A percentile compares a stretch with the other conserved stretches of the same genome.
phyloP scores from a whole-genome alignment of 2,113 vertebrate species.

The Canis aureus region DNA sequence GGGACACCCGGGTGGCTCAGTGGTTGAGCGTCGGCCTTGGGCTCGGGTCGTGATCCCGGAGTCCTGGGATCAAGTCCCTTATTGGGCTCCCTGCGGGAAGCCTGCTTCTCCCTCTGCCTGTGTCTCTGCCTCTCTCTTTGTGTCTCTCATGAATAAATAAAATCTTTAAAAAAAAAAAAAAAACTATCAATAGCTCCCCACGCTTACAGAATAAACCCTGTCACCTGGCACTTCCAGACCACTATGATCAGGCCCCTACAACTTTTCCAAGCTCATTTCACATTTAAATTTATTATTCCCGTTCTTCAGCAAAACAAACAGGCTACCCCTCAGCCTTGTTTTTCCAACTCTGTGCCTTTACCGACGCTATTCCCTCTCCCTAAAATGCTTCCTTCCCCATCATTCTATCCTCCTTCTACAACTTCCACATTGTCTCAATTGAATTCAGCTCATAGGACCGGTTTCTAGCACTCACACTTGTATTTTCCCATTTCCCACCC shows the following conservation, averaged over 20 bases:
- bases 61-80: too few species aligned
- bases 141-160: too few species aligned
- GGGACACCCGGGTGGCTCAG: too few species aligned
- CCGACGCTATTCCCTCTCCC: not conserved
- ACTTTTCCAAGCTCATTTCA: slow-evolving; percentile 22
- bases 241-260: slow-evolving; percentile 1
- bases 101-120: too few species aligned
- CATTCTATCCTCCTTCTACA: not conserved
- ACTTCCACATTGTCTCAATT: not conserved
- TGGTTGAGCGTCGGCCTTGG: too few species aligned
- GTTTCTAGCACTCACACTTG: not conserved
- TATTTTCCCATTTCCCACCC: not conserved
- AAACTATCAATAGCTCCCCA: slow-evolving; percentile 60
- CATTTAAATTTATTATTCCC: not conserved
- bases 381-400: slow-evolving; percentile 11
- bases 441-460: not conserved
- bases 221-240: not conserved
- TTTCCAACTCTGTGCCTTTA: not conserved
- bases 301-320: not conserved
- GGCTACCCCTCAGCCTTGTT: not conserved
- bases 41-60: too few species aligned
- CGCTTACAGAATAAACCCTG: slow-evolving; percentile 16
- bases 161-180: not conserved
- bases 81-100: too few species aligned
- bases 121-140: too few species aligned